Evolutionary conservation across 2,797 vertebrate genomes (phyloP), one percentile per base, ranked within the genome.

Genomic region (Sphaeramia orbicularis): DNA sequence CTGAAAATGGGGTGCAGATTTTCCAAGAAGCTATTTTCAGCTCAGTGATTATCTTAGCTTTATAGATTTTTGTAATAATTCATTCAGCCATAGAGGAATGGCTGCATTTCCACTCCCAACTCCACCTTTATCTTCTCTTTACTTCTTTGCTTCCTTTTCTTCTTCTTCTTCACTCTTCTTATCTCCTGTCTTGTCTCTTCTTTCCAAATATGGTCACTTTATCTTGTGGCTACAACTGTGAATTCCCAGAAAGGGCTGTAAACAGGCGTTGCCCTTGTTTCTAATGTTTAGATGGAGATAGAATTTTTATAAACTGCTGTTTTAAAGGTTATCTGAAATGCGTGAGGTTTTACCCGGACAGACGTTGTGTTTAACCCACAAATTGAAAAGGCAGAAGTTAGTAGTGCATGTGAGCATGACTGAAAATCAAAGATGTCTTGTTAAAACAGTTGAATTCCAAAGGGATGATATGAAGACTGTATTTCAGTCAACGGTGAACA

Each of bases 381-480:
- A 12, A 30, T 10, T 44, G 16, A 43, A 32, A 16, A 16, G 18
- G 8, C 8, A 32, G 14, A 21, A 56, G 10, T 12, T 21, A 27
- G 21, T 18, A 32, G 21, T 40, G 3, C 52, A n/a, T 15, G n/a
- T 59, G 18, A 27, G 60, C 76, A 51, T 47, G 47, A 54, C 59
- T 76, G 45, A 36, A 37, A 64, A 67, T 75, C 36, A 61, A 63
- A 69, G 43, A n/a, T 6, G 10, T 67, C 55, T 53, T 74, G 30
- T 83, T 60, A 50, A 77, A 76, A 74, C 70, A 80, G 47, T 43
- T 71, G 58, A 51, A 86, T 72, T 83, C 84, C 73, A 68, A 45
- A 14, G 24, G 1, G 49, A 61, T 81, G 59, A 76, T 43, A 14
- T 36, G 10, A 18, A 10, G 30, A 58, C 14, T 64, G 30, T 21